phyloP scores from a whole-genome alignment of 2,888 invertebrate genomes.

The Eupithecia exiguata region DNA sequence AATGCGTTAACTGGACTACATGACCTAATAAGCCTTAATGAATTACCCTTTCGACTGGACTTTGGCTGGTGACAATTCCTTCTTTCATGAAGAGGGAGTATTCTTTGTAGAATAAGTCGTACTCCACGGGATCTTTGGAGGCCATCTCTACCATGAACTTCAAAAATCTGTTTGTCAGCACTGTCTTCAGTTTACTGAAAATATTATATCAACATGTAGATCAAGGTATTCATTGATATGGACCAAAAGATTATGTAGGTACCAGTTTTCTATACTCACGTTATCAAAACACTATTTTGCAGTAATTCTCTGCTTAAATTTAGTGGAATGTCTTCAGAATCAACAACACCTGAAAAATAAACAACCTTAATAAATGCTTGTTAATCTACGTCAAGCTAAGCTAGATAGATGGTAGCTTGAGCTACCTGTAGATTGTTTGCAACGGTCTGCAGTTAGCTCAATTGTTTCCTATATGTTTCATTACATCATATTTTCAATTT shows the following conservation, averaged over 20 bases:
- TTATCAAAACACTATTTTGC: constrained; percentile 96
- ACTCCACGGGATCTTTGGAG: constrained; percentile 91
- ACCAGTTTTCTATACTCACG: constrained; percentile 75
- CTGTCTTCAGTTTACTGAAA: constrained; percentile 89
- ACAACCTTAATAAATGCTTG: not conserved
- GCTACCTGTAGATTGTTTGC: no score
- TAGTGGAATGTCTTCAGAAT: constrained; percentile 99
- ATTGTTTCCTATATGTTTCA: no score
- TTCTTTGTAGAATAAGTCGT: constrained; percentile 94
- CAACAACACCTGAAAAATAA: constrained; percentile 90
- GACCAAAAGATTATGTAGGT: not conserved
- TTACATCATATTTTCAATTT: no score
- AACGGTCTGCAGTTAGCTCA: no score
- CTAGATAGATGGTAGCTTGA: no score
- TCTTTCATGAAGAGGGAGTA: constrained; percentile 97
- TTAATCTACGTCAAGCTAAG: not conserved
- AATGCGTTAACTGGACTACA: not conserved
- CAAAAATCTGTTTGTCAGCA: constrained; percentile 91
- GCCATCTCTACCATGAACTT: constrained; percentile 94
- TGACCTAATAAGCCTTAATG: not conserved
- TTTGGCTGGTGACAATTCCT: constrained; percentile 94
- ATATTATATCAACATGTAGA: not conserved
- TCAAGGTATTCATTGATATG: not conserved
- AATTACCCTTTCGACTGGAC: constrained; percentile 91
- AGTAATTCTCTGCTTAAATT: constrained; percentile 97